Evolutionary conservation across 2,888 invertebrate species (phyloP).

Genomic region (Sinotaia quadrata): DNA sequence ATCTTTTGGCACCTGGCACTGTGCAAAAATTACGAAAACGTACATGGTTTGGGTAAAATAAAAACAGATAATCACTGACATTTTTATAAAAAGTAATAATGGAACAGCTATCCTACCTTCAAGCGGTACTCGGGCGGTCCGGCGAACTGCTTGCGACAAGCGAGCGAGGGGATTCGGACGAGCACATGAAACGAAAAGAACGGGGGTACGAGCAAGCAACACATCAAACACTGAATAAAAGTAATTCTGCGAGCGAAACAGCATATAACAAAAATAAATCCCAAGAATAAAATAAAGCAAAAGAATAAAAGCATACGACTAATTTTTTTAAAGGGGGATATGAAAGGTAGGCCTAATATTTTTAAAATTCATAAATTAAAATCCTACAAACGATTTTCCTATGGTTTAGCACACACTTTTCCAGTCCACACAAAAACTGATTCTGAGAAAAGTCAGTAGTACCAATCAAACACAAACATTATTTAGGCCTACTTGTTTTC

Average conservation of each 20-base stretch:
- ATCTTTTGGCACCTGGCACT: not conserved
- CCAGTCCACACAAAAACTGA: too few relatives aligned
- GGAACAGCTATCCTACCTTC: constrained; percentile 29
- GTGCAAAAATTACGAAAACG: not conserved
- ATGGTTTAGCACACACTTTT: too few relatives aligned
- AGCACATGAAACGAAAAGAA: constrained; percentile 33
- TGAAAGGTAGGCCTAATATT: too few relatives aligned
- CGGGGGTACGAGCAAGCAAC: not conserved
- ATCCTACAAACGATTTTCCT: too few relatives aligned
- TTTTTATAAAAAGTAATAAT: not conserved
- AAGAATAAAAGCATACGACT: not conserved
- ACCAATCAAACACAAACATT: too few relatives aligned
- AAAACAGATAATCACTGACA: not conserved
- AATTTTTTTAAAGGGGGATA: not conserved
- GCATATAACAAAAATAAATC: not conserved
- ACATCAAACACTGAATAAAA: not conserved
- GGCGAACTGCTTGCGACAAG: constrained; percentile 25
- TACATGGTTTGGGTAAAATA: not conserved
- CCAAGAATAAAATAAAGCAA: not conserved
- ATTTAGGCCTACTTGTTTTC: too few relatives aligned
- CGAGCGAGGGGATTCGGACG: constrained; percentile 8
- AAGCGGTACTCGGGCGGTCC: constrained; percentile 23
- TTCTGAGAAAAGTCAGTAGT: too few relatives aligned
- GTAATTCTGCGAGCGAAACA: not conserved
- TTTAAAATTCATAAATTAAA: too few relatives aligned